phyloP scores from a whole-genome alignment of 2,113 vertebrate genomes.

The Chionomys nivalis region DNA sequence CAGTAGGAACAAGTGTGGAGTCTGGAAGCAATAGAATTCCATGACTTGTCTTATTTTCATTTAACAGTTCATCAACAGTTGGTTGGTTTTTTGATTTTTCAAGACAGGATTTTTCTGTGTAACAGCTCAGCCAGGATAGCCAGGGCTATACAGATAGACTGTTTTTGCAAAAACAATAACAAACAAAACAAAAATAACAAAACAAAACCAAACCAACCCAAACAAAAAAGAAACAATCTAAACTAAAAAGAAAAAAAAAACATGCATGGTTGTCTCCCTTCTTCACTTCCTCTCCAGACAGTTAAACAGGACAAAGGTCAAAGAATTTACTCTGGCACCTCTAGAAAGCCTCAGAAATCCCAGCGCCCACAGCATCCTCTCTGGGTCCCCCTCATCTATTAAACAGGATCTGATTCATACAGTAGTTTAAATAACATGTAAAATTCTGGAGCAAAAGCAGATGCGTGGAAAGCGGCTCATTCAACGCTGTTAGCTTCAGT shows the following conservation, averaged over 20 bases:
- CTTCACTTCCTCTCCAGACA: background rate
- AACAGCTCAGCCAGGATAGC: background rate
- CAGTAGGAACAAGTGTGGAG: slow-evolving; percentile 62
- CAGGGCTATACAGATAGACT: background rate
- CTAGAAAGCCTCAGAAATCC: background rate
- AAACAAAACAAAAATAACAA: background rate
- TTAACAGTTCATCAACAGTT: no score
- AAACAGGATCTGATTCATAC: background rate
- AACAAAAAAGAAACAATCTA: slow-evolving; percentile 38
- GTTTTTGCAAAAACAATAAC: background rate
- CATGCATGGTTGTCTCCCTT: background rate
- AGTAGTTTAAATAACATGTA: background rate
- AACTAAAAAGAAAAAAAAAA: slow-evolving; percentile 36
- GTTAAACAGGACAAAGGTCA: background rate
- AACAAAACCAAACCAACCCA: no score
- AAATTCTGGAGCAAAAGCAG: background rate
- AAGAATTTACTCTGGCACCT: background rate
- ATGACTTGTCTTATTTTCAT: slow-evolving; percentile 34
- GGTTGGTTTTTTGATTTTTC: no score
- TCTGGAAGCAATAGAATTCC: slow-evolving; percentile 56
- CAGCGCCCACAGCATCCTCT: background rate
- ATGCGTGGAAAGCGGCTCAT: background rate
- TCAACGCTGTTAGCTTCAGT: background rate
- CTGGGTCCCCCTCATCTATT: background rate
- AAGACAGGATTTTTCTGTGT: no score